These are phyloP conservation scores for Corydoras sp. DNA, from an alignment of 2,113 vertebrate species.

Conservation along the genomic window DNA sequence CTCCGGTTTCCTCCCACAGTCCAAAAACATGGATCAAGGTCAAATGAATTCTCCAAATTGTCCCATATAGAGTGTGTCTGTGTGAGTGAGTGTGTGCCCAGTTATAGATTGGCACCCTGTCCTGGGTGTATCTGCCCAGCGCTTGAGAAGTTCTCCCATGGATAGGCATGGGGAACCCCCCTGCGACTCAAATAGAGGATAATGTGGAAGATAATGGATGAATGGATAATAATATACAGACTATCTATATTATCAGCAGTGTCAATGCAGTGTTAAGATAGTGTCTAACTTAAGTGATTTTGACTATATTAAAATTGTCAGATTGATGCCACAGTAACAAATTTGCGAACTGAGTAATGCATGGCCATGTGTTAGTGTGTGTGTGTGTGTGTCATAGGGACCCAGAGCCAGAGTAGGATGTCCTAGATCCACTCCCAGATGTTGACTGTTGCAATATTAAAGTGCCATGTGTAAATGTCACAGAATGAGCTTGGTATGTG, in stretches of 20 bases:
- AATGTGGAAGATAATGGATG: too few relatives aligned
- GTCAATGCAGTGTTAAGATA: conserved; percentile 26
- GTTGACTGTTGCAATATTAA: conserved; percentile 54
- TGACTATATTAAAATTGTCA: conserved; percentile 36
- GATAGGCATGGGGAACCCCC: too few relatives aligned
- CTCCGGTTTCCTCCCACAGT: too few relatives aligned
- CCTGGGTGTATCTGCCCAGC: too few relatives aligned
- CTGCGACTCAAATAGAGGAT: too few relatives aligned
- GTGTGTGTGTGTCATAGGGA: not conserved
- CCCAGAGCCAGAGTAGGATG: conserved; percentile 37
- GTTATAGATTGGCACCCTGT: too few relatives aligned
- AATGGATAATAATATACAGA: too few relatives aligned
- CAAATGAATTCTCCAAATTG: too few relatives aligned
- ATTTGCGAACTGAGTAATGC: conserved; percentile 46
- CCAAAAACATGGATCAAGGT: too few relatives aligned
- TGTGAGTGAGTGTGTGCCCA: too few relatives aligned
- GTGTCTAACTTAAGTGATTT: conserved; percentile 33
- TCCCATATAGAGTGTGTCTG: too few relatives aligned
- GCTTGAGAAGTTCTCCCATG: too few relatives aligned
- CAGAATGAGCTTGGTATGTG: conserved; percentile 35
- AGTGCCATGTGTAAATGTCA: conserved; percentile 58
- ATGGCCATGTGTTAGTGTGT: conserved; percentile 5
- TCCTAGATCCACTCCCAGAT: conserved; percentile 46
- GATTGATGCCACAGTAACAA: conserved; percentile 16
- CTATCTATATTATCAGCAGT: not conserved